Base-by-base conservation (phyloP, 2,888 invertebrate genomes). In the Leptinotarsa juncta region DNA sequence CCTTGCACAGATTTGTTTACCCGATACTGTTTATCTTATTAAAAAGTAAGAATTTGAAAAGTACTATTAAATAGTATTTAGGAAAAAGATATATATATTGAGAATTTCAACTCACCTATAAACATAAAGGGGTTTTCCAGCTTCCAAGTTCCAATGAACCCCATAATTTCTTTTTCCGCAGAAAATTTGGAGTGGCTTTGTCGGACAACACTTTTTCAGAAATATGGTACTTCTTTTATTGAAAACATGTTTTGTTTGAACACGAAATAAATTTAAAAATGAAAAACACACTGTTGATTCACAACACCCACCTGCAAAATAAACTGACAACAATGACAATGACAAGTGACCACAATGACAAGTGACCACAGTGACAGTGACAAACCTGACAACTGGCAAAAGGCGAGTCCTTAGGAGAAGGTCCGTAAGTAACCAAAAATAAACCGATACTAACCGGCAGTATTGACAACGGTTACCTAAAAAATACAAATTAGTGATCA, bases 271-370 rank as follows among this genome's bases (percentile, higher is more conserved):
- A 42, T 32, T 16, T n/a, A 62, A 62, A 62, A 57, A 57, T 57
- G 18, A 57, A 62, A 62, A 62, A 32, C 32, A 32, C 62, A 62
- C 62, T 62, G 62, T 62, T 62, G 62, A 62, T 62, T 62, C 62
- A 62, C 32, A 62, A 4, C 62, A 62, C 62, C 62, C 62, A 62
- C 62, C 62, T 62, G 62, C 62, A 62, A 62, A 62, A 62, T 10
- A 12, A 62, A 26, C 4, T 62, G 62, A 62, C 32, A 62, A 26
- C 3, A 18, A 12, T 15, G 57, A 57, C 57, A 23, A 3, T 23
- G 57, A 57, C 32, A 7, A 10, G 42, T 42, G 42, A 12, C 42
- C 3, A 42, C 32, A 32, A 0, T 32, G 3, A 26, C 32, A 32
- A 7, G 32, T 32, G 26, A 32, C 23, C 3, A 23, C 23, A 23